phyloP scores from a whole-genome alignment of 2,113 vertebrate genomes.

The Paraplagusia blochii region DNA sequence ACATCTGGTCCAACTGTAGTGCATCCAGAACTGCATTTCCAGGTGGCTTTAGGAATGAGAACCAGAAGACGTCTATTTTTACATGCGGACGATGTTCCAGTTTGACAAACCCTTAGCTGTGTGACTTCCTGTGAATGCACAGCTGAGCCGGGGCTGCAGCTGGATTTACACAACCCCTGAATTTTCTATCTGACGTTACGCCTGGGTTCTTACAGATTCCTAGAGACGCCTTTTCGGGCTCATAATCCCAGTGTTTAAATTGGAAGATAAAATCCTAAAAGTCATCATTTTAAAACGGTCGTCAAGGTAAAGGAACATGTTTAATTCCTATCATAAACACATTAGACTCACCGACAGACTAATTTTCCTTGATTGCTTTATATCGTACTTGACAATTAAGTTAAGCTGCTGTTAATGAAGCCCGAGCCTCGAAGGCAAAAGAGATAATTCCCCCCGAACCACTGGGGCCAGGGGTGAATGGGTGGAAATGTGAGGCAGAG shows the following conservation, averaged over 20 bases:
- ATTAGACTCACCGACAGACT: not conserved
- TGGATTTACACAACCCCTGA: conserved; percentile 13
- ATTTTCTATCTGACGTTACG: conserved; percentile 9
- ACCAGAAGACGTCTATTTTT: no score
- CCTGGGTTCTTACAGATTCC: not conserved
- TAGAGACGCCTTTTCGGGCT: not conserved
- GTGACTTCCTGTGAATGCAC: conserved; percentile 25
- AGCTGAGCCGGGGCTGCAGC: not conserved
- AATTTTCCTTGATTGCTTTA: not conserved
- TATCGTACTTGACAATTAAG: not conserved
- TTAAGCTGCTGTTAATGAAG: not conserved
- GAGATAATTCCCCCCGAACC: not conserved
- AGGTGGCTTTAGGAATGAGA: no score
- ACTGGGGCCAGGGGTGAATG: not conserved
- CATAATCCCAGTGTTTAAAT: conserved; percentile 6
- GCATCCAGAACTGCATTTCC: no score
- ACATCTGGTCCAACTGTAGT: no score
- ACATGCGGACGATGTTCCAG: no score
- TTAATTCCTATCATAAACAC: not conserved
- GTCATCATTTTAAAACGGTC: not conserved
- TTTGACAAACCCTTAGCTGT: conserved; percentile 22
- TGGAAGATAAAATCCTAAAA: not conserved
- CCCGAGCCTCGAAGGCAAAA: not conserved
- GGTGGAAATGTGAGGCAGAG: not conserved
- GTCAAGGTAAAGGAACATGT: not conserved